Base-by-base conservation (phyloP, 2,797 vertebrate genomes). In the Hippoglossus hippoglossus region DNA sequence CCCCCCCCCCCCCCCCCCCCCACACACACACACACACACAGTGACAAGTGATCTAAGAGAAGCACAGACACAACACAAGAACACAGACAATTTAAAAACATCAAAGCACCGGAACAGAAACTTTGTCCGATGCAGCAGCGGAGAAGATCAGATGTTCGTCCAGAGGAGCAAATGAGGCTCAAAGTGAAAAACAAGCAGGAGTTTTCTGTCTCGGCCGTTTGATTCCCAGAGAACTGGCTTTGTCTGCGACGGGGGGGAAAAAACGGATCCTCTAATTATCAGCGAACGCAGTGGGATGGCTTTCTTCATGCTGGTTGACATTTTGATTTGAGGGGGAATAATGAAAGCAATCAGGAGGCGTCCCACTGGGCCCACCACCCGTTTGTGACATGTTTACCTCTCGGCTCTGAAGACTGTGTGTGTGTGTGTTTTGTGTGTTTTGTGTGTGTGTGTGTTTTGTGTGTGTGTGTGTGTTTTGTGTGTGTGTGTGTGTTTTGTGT, bases 271-370 rank as follows among this genome's bases (percentile, higher is more conserved):
- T 82, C 69, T 89, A 88, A 90, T 91, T 88, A 87, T 63, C 77
- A 79, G 47, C 1, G 11, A 65, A 55, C 83, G 11, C 82, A 84
- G 80, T 66, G 64, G 59, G 90, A 15, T 49, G 0, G 26, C 79
- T 70, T 69, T 61, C 80, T 79, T 88, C 86, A 76, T 1, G 84
- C 90, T 89, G 87, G 82, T 26, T 90, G 91, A 89, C 90, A 89
- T 92, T 92, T 90, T 90, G 87, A 87, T 88, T 87, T 81, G 73
- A 86, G 86, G 53, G 63, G 64, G 63, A 86, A 83, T 83, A 83
- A 91, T 77, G 85, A 80, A 83, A 87, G 88, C 84, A 89, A 92
- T 91, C 89, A 89, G 85, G 63, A 6, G 56, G 73, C 72, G 46
- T 63, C 89, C 87, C 80, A 71, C 88, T 77, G 82, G 63, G 87